Evolutionary conservation across 2,888 invertebrate genomes (phyloP), one percentile per base, ranked within the genome.

Genomic region (Agrochola lota): DNA sequence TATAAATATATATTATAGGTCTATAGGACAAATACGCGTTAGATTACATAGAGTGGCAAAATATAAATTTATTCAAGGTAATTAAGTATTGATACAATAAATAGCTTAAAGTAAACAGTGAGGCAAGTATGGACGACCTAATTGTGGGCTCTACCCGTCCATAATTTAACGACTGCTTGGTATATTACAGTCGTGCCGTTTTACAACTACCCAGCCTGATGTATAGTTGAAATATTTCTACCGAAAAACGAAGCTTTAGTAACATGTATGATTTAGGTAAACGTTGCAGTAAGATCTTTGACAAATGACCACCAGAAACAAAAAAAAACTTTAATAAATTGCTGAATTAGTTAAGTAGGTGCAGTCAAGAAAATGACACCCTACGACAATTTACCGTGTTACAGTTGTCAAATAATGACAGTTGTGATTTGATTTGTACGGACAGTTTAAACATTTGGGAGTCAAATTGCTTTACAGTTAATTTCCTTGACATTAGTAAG

Each of bases 51-150:
- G 0, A 40, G n/a, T 6, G 3, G 35, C 11, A 64, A 40, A 70
- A 49, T n/a, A 77, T 2, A 17, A 67, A 63, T 43, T 23, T 49
- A 55, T 64, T 60, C 23, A 62, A 40, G 43, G 17, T 70, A 46
- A 66, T 71, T 82, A 60, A 79, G 52, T 8, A 52, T 52, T 81
- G n/a, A 46, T 15, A 82, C 62, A 77, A 69, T 79, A 85, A 84
- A 80, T 71, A 83, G 79, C 46, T 73, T 67, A 71, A 63, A 49
- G 72, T 74, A 85, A 83, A 88, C 83, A 83, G 70, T 67, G 66
- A 75, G 76, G 74, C 78, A 79, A 74, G 89, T 81, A 90, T 91
- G 92, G 91, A 91, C 92, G 91, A 91, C 92, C 93, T 93, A 94
- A 93, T 93, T 94, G 90, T 85, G 90, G 86, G 78, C 79, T 80